Percentiles rank a stretch among this genome's conserved stretches.
These are phyloP conservation scores for Geophilus truncorum DNA, from an alignment of 2,888 invertebrate species.

Conservation along the genomic window DNA sequence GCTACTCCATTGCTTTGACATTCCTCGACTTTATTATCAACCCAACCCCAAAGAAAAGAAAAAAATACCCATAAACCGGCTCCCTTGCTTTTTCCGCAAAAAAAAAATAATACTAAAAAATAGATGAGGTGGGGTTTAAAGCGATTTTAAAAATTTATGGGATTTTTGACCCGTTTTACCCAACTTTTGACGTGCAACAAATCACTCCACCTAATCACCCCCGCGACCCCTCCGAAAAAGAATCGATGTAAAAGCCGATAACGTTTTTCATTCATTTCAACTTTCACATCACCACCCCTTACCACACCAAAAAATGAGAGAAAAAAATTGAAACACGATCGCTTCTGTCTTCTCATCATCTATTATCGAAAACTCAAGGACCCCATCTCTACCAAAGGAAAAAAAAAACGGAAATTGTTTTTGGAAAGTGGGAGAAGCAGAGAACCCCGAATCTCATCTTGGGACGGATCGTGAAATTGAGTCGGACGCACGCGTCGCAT, in stretches of 20 bases:
- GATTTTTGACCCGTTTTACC: background rate
- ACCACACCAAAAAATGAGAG: background rate
- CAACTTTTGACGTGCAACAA: background rate
- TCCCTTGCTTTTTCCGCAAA: too few species aligned
- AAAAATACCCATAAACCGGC: background rate
- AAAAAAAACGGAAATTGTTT: background rate
- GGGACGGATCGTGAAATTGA: background rate
- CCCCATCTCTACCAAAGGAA: too few species aligned
- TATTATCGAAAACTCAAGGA: background rate
- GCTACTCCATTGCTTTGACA: background rate
- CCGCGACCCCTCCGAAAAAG: too few species aligned
- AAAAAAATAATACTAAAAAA: too few species aligned
- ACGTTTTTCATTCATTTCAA: background rate
- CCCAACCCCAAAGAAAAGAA: background rate
- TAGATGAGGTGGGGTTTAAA: background rate
- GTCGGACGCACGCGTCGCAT: conserved; percentile 1
- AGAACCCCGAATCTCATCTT: background rate
- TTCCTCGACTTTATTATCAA: background rate
- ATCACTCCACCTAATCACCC: too few species aligned
- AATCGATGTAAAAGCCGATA: background rate
- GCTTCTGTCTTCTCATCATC: background rate
- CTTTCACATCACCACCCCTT: background rate
- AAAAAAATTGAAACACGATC: background rate
- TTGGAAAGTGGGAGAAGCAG: too few species aligned
- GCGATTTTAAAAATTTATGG: background rate